Base-by-base conservation (phyloP, 2,797 vertebrate genomes). In the Eidolon dupreanum region DNA sequence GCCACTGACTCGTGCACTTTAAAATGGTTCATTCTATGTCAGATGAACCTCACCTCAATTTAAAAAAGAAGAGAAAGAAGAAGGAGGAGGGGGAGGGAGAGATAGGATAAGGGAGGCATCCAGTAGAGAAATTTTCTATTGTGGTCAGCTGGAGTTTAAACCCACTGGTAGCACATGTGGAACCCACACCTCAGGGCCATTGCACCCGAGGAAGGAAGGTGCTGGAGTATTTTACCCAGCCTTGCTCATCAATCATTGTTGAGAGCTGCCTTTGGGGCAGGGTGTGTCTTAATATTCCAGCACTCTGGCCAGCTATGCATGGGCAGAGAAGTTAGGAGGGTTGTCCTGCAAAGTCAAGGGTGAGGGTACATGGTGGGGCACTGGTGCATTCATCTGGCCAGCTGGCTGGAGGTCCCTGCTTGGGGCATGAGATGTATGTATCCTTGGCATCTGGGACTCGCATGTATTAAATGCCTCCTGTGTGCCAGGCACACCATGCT, bases 21-120 rank as follows among this genome's bases (percentile, higher is more conserved):
- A 33, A 88, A 77, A 84, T 19, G 15, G 19, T 87, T 88, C 17
- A 36, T 77, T 83, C 75, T 84, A 28, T 33, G n/a, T 41, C 17
- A 3, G 43, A 12, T 22, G 53, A 57, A n/a, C 75, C n/a, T 78
- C 63, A 57, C 8, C 24, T 84, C 20, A 26, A n/a, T 9, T 55
- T 11, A 41, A 59, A 13, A 41, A 53, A 59, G 28, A 46, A 46
- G 53, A 43, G 11, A 12, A 19, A 38, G 13, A 63, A 63, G n/a
- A 19, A 28, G 59, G 13, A 9, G 13, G 28, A 22, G 19, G 8
- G 78, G 13, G 11, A 85, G 51, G 8, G 26, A 28, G 46, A 79
- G 31, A 36, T 38, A n/a, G 43, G 53, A 38, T n/a, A 15, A 66
- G 24, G 22, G 11, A 86, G 15, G 26, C 8, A 57, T 65, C 16